A percentile compares a stretch with the other conserved stretches of the same genome.
phyloP scores from a whole-genome alignment of 37 sponge, comb jelly and placozoan species.

The Halisarca cf. caerulea region DNA sequence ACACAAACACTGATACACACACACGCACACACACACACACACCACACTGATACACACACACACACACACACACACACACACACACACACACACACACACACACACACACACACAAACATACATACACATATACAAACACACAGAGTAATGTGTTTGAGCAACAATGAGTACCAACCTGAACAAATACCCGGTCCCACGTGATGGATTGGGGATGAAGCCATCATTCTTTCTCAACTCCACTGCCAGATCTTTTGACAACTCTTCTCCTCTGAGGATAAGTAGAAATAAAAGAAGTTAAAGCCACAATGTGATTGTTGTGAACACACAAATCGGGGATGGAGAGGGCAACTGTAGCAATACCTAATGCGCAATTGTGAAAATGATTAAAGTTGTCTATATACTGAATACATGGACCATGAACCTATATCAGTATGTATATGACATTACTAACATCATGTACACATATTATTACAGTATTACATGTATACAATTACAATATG shows the following conservation, averaged over 20 bases:
- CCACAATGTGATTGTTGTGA: not conserved
- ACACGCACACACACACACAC: too few relatives aligned
- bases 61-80: constrained; percentile 26
- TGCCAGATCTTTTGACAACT: constrained; percentile 43
- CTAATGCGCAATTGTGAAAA: too few relatives aligned
- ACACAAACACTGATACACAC: constrained; percentile 25
- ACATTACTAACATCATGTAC: too few relatives aligned
- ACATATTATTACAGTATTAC: too few relatives aligned
- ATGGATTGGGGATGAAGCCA: constrained; percentile 84
- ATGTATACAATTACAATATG: too few relatives aligned
- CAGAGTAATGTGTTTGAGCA: too few relatives aligned
- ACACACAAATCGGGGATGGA: not conserved
- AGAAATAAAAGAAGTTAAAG: not conserved
- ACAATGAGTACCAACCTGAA: constrained; percentile 85
- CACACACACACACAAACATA: constrained; percentile 21
- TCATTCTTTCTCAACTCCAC: constrained; percentile 44
- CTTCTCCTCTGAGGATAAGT: constrained; percentile 38
- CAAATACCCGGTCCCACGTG: constrained; percentile 85
- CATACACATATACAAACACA: too few relatives aligned
- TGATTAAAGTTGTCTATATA: too few relatives aligned
- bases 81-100: too few relatives aligned
- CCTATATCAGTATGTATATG: too few relatives aligned
- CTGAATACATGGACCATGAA: too few relatives aligned
- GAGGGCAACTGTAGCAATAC: not conserved
- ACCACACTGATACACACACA: too few relatives aligned